Evolutionary conservation across 2,888 invertebrate genomes (phyloP), one percentile per base, ranked within the genome.

Genomic region (Drosophila pegasa): DNA sequence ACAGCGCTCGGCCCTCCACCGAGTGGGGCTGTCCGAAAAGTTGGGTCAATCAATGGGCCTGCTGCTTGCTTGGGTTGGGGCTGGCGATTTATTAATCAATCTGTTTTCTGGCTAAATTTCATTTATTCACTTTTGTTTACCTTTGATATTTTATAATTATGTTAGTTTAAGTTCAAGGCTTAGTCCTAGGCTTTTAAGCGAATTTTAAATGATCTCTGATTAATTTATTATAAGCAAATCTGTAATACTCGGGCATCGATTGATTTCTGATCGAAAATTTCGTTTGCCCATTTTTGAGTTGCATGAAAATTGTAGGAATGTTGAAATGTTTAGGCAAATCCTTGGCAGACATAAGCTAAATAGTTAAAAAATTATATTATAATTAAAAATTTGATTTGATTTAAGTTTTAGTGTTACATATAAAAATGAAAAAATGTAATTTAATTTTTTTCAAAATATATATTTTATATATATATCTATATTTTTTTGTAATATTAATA

Each of bases 61-160:
- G 54, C 54, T 37, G 35, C 25, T 35, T 27, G 41, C 27, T n/a
- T 16, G 18, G 20, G 10, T 10, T 10, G 22, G 6, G 4, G n/a
- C 10, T 22, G n/a, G 35, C 10, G 60, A 45, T 43, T 56, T 55
- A 47, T 54, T 58, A 75, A 74, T 70, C 74, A 75, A 74, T 75
- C 47, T 47, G 20, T 75, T 59, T 60, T 50, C 25, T 8, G 41
- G 45, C 45, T 61, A 7, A 54, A 48, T 52, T 55, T 55, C 10
- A 43, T 55, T 59, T 55, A 45, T 41, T 68, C 48, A 56, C 40
- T 57, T 52, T 37, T 62, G 41, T 52, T 66, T 33, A 37, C 29
- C 37, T 55, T 18, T 43, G 25, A 22, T 37, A 38, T 38, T 9
- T 22, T 10, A 52, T 35, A 63, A 50, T 51, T 35, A 43, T 25